These are phyloP conservation scores for Xanthorhoe designata DNA, from an alignment of 2,888 invertebrate species.

Conservation along the genomic window DNA sequence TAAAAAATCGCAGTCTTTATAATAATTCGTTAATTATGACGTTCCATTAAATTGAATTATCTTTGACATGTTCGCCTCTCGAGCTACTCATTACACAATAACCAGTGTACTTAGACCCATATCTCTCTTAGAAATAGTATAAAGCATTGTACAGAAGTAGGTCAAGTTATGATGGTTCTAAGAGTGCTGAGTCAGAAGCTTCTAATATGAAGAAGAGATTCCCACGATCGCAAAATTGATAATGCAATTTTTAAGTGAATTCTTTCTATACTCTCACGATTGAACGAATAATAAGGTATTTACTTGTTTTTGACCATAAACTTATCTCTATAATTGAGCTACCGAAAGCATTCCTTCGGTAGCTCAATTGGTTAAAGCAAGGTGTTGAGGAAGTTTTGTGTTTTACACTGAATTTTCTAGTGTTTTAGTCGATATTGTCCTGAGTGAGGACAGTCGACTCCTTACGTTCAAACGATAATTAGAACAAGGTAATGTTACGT, in stretches of 20 bases:
- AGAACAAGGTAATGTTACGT: no score
- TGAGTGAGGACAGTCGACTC: no score
- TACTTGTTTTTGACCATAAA: not conserved
- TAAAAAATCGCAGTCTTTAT: conserved; percentile 49
- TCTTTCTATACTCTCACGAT: conserved; percentile 39
- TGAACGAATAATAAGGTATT: conserved; percentile 12
- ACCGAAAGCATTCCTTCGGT: no score
- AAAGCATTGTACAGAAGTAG: conserved; percentile 22
- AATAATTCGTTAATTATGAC: conserved; percentile 81
- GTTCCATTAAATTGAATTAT: conserved; percentile 83
- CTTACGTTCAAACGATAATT: no score
- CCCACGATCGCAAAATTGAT: conserved; percentile 83
- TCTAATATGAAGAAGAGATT: conserved; percentile 59
- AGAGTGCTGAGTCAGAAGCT: conserved; percentile 72
- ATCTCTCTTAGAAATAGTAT: conserved; percentile 6
- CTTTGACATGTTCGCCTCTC: conserved; percentile 81
- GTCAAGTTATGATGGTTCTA: conserved; percentile 45
- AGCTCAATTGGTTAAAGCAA: not conserved
- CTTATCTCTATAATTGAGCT: not conserved
- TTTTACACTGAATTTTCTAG: no score
- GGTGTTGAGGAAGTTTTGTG: no score
- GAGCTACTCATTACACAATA: conserved; percentile 75
- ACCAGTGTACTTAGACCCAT: conserved; percentile 55
- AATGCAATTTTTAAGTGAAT: conserved; percentile 51
- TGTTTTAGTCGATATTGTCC: no score